Evolutionary conservation across 2,113 vertebrate genomes (phyloP).

Genomic region (Crotalus horridus): DNA sequence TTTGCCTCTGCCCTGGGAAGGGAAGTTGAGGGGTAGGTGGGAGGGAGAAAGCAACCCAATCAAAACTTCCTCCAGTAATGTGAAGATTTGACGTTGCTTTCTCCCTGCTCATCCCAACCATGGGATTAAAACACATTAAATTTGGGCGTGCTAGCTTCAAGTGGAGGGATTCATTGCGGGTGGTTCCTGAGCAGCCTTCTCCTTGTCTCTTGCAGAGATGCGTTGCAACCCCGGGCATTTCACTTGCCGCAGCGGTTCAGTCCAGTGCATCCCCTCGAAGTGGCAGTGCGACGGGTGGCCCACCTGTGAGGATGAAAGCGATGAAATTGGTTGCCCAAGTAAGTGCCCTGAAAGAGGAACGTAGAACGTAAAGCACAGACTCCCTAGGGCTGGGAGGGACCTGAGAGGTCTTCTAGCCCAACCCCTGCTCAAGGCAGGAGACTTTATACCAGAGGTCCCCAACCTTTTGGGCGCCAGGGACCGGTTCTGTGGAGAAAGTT

Average conservation of each 20-base stretch:
- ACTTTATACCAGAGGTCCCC: not conserved
- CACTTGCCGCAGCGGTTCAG: conserved; percentile 89
- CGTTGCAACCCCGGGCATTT: conserved; percentile 91
- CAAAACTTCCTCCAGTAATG: not conserved
- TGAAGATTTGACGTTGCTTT: not conserved
- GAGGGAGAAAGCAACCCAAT: not conserved
- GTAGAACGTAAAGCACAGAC: not conserved
- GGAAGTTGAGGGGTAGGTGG: too few species aligned
- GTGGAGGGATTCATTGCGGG: not conserved
- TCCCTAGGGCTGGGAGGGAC: not conserved
- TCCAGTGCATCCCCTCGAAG: conserved; percentile 92
- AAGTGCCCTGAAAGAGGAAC: conserved; percentile 42
- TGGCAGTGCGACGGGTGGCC: conserved; percentile 97
- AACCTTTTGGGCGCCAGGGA: too few species aligned
- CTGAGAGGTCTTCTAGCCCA: not conserved
- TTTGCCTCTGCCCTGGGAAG: not conserved
- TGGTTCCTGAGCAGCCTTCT: not conserved
- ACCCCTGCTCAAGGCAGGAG: not conserved
- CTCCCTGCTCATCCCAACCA: not conserved
- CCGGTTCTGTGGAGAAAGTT: too few species aligned
- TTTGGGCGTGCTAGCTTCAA: not conserved
- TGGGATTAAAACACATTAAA: too few species aligned
- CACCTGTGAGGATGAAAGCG: conserved; percentile 92
- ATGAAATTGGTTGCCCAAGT: conserved; percentile 93
- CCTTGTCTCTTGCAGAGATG: conserved; percentile 75